Conservation (phyloP, 2,888 invertebrate species). For the Agelastica alni region DNA sequence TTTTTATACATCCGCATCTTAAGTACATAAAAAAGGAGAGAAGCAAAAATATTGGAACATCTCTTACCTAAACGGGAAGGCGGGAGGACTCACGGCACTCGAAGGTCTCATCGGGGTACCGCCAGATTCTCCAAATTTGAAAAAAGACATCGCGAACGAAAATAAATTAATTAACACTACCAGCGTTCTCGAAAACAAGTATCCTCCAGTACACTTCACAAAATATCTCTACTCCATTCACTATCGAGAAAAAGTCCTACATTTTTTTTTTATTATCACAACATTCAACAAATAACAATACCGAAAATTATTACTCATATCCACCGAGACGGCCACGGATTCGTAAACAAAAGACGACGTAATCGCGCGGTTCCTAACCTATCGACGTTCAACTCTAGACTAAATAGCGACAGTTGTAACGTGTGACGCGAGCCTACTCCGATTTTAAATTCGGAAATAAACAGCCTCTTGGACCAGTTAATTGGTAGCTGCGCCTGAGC, state of each 20-base stretch:
- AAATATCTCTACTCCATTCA: constrained; percentile 12
- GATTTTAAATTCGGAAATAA: constrained; percentile 23
- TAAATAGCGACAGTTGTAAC: background rate
- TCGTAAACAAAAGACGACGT: background rate
- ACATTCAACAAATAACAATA: background rate
- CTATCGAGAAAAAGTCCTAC: constrained; percentile 1
- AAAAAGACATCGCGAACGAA: constrained; percentile 43
- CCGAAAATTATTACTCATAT: background rate
- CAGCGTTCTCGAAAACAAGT: constrained; percentile 27
- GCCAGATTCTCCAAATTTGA: constrained; percentile 43
- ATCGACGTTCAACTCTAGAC: constrained; percentile 3
- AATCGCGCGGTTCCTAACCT: background rate
- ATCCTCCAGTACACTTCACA: constrained; percentile 9
- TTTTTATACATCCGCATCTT: constrained; percentile 16
- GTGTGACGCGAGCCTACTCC: background rate
- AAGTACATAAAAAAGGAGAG: constrained; percentile 5
- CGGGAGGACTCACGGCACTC: constrained; percentile 48
- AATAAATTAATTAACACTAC: constrained; percentile 25
- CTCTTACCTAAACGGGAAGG: constrained; percentile 53
- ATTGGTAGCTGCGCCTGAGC: constrained; percentile 12
- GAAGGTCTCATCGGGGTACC: constrained; percentile 47
- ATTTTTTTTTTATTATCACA: too few species aligned
- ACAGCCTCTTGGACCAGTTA: constrained; percentile 29
- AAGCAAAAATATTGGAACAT: constrained; percentile 16
- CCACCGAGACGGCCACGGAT: background rate